Evolutionary conservation across 2,888 invertebrate genomes (phyloP).

Genomic region (Cryptocephalus primarius): DNA sequence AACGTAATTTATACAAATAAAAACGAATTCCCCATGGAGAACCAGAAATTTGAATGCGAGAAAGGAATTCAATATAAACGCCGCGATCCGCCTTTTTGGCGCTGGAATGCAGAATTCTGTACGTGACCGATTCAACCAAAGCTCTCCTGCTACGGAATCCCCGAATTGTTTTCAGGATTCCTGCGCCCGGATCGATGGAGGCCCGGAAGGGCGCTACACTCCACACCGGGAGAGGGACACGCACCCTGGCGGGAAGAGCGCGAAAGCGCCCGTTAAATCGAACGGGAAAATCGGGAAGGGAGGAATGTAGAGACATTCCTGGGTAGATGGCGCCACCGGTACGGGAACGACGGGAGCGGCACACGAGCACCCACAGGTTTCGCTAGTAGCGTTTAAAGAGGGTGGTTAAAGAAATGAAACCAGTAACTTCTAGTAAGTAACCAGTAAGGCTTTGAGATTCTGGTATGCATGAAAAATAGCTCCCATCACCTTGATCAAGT

Average conservation of each 20-base stretch:
- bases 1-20: constrained; percentile 1
- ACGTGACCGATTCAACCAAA: constrained; percentile 4
- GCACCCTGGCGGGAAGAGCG: background rate
- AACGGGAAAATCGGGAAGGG: too few species aligned
- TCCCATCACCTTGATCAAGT: too few species aligned
- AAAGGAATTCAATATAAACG: constrained; percentile 8
- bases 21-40: constrained; percentile 2
- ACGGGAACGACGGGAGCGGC: too few species aligned
- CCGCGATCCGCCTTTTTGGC: constrained; percentile 2
- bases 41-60: constrained; percentile 7
- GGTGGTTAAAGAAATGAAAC: too few species aligned
- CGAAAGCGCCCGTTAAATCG: too few species aligned
- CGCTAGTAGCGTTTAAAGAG: too few species aligned
- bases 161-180: constrained; percentile 2
- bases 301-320: too few species aligned
- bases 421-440: too few species aligned
- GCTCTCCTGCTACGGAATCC: background rate
- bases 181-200: background rate
- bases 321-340: too few species aligned
- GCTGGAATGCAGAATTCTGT: constrained; percentile 6
- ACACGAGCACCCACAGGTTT: too few species aligned
- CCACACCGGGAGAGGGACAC: background rate
- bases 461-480: too few species aligned
- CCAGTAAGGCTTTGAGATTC: too few species aligned
- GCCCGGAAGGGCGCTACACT: constrained; percentile 3